phyloP scores from a whole-genome alignment of 2,888 invertebrate species.

The Chironomus riparius region DNA sequence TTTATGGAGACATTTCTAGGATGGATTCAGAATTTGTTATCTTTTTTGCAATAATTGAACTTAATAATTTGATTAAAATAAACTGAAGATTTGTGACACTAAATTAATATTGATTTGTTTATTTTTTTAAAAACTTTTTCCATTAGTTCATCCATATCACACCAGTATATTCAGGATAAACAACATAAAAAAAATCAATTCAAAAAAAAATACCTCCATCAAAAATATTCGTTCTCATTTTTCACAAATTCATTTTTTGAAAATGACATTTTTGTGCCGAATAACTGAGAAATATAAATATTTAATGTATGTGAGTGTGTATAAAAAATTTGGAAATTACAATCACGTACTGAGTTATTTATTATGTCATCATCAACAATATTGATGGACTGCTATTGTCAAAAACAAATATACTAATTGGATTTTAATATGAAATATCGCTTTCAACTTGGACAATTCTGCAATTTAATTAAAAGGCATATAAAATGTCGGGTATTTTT shows the following conservation, averaged over 20 bases:
- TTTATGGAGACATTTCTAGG: no score
- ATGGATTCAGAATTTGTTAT: no score
- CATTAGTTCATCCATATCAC: no score
- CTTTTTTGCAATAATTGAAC: no score
- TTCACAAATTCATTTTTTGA: constrained; percentile 7
- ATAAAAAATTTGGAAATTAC: constrained; percentile 4
- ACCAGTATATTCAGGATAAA: no score
- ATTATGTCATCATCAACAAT: constrained; percentile 2
- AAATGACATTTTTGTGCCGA: background rate
- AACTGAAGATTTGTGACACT: no score
- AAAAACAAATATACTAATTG: constrained; percentile 25
- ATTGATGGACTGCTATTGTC: constrained; percentile 25
- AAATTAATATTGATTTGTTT: background rate
- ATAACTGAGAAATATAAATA: background rate
- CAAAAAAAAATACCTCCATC: background rate
- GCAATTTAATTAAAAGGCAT: constrained; percentile 20
- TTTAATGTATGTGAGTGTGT: background rate
- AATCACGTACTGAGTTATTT: constrained; percentile 23
- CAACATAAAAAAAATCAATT: no score
- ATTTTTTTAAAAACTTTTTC: no score
- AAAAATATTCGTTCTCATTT: background rate
- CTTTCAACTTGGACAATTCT: constrained; percentile 3
- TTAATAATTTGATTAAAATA: no score
- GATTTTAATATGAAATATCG: constrained; percentile 22
- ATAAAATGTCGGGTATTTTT: background rate